phyloP scores from a whole-genome alignment of 1,140 invertebrate genomes.

The Caerostris extrusa region DNA sequence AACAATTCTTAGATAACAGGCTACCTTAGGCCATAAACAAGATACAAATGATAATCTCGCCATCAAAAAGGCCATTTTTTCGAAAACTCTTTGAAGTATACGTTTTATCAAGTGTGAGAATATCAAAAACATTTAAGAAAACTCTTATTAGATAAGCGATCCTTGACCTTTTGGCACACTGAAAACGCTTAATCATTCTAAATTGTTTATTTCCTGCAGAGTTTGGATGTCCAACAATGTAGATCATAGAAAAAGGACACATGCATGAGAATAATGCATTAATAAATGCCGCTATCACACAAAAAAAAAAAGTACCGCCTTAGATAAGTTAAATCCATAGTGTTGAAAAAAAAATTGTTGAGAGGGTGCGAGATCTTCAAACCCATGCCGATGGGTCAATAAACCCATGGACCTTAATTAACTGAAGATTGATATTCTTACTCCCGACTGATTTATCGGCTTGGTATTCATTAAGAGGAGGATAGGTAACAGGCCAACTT shows the following conservation, averaged over 20 bases:
- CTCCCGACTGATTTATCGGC: slow-evolving; percentile 21
- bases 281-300: slow-evolving; percentile 10
- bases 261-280: not conserved
- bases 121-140: not conserved
- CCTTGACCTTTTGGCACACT: not conserved
- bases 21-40: not conserved
- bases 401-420: not conserved
- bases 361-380: not conserved
- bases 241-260: not conserved
- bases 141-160: not conserved
- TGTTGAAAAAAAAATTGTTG: not conserved
- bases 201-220: not conserved
- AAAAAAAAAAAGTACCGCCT: not conserved
- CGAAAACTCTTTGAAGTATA: not conserved
- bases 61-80: not conserved
- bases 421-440: not conserved
- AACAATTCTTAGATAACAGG: not conserved
- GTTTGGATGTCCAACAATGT: not conserved
- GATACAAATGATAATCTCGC: not conserved
- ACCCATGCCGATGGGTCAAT: slow-evolving; percentile 1
- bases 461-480: not conserved
- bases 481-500: not conserved
- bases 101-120: slow-evolving; percentile 8
- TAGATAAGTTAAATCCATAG: not conserved
- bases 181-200: not conserved